A percentile compares a stretch with the other conserved stretches of the same genome.
Evolutionary conservation across 2,113 vertebrate genomes (phyloP).

Genomic region (Eudorcas thomsonii): DNA sequence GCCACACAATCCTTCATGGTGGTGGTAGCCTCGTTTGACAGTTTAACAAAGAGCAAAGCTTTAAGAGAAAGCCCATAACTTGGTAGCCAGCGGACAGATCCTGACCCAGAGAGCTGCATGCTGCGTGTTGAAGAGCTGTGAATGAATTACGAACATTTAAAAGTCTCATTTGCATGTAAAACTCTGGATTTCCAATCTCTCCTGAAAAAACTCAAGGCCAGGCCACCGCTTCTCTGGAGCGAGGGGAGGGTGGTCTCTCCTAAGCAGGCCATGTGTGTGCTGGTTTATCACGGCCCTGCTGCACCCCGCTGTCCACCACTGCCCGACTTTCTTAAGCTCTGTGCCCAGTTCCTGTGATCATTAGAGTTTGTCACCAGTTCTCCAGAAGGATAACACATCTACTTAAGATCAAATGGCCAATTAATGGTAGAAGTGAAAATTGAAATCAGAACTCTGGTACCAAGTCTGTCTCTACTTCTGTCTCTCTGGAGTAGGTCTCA

Average conservation of each 20-base stretch:
- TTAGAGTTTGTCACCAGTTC: not conserved
- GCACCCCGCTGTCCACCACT: not conserved
- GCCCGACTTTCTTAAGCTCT: not conserved
- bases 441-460: not conserved
- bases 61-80: not conserved
- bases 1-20: not conserved
- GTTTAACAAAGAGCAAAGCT: not conserved
- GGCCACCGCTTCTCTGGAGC: not conserved
- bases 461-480: not conserved
- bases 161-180: not conserved
- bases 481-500: not conserved
- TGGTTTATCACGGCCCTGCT: not conserved
- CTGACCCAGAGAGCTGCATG: not conserved
- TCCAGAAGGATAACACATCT: not conserved
- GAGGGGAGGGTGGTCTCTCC: not conserved
- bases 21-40: not conserved
- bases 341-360: not conserved
- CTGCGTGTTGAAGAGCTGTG: not conserved
- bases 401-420: not conserved
- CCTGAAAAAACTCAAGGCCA: not conserved
- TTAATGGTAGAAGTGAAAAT: not conserved
- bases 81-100: not conserved
- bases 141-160: not conserved
- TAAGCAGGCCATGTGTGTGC: not conserved
- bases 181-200: not conserved